phyloP scores from a whole-genome alignment of 1,140 invertebrate genomes.

The Camponotus vicinus region DNA sequence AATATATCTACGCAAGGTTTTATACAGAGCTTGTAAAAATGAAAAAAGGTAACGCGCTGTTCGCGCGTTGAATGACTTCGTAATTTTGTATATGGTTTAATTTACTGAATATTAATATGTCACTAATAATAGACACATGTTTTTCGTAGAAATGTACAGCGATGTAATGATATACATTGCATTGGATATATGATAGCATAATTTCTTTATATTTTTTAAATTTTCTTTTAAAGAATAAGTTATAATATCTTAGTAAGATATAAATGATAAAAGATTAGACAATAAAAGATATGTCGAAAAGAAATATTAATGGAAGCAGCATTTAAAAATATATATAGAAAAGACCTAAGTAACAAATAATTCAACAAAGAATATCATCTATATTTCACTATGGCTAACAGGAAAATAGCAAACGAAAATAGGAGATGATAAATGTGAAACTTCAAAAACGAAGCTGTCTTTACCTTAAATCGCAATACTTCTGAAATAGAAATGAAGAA shows the following conservation, averaged over 20 bases:
- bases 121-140: background rate
- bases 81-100: constrained; percentile 18
- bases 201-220: background rate
- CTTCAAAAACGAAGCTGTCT: constrained; percentile 46
- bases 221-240: background rate
- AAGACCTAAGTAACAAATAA: constrained; percentile 33
- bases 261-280: background rate
- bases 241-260: background rate
- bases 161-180: background rate
- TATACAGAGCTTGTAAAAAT: constrained; percentile 37
- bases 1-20: constrained; percentile 30
- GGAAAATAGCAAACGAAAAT: constrained; percentile 59
- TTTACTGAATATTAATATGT: constrained; percentile 8
- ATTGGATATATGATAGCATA: background rate
- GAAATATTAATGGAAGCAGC: background rate
- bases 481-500: constrained; percentile 49
- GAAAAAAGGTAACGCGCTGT: background rate
- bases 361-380: constrained; percentile 55
- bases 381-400: constrained; percentile 11
- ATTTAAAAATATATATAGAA: constrained; percentile 24
- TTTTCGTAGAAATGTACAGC: background rate
- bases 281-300: background rate
- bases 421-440: constrained; percentile 57
- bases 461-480: constrained; percentile 43
- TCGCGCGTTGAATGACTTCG: background rate